Percentiles rank a stretch among this genome's conserved stretches.
Conservation (phyloP, 1,140 invertebrate species). For the Oncopodura yosiiana region DNA sequence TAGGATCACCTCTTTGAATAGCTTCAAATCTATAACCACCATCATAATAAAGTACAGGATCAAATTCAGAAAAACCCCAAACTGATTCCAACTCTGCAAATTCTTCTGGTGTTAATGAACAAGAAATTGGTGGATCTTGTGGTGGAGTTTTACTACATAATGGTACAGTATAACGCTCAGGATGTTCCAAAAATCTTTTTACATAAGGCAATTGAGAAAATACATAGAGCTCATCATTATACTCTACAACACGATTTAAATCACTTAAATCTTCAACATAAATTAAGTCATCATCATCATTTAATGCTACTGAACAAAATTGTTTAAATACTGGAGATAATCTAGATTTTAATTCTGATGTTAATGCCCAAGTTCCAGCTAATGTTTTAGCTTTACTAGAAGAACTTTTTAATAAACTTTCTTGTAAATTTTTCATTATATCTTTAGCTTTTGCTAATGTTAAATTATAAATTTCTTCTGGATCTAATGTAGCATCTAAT, state of each 20-base stretch:
- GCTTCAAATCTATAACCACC: conserved; percentile 14
- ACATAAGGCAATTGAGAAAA: conserved; percentile 4
- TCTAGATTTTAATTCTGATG: background rate
- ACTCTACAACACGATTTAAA: conserved; percentile 11
- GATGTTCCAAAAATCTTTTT: conserved; percentile 11
- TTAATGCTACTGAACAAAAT: conserved; percentile 15
- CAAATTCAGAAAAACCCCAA: conserved; percentile 25
- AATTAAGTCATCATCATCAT: conserved; percentile 11
- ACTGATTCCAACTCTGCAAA: conserved; percentile 1
- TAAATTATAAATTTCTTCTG: conserved; percentile 1
- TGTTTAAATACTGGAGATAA: conserved; percentile 12
- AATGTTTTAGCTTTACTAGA: conserved; percentile 8
- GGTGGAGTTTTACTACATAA: conserved; percentile 7
- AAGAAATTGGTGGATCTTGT: background rate
- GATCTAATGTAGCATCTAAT: background rate
- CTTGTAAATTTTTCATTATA: too few relatives aligned
- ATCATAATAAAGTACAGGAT: conserved; percentile 22
- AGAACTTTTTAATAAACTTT: background rate
- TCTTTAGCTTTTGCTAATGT: too few relatives aligned
- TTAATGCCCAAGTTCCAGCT: conserved; percentile 13
- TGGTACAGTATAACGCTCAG: conserved; percentile 14
- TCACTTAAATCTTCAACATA: background rate
- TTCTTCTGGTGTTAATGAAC: conserved; percentile 2
- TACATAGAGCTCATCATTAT: conserved; percentile 7
- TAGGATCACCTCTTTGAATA: conserved; percentile 19